These are phyloP conservation scores for Sapajus apella DNA, from an alignment of 2,113 vertebrate genomes.

Conservation along the genomic window DNA sequence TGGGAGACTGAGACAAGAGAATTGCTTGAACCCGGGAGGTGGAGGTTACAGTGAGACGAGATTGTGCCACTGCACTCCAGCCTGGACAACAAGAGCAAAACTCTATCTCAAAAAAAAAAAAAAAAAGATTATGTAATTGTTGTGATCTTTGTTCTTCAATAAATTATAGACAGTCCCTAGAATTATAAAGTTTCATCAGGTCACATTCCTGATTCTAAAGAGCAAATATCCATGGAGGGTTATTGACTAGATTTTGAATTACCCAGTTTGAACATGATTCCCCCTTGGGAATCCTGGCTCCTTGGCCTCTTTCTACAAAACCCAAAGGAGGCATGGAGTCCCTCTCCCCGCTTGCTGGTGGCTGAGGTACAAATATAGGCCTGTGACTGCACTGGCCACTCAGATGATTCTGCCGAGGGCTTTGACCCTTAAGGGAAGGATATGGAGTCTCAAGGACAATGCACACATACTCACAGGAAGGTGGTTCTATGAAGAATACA, in stretches of 20 bases:
- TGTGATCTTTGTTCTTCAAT: background rate
- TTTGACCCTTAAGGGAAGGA: background rate
- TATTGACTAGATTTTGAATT: background rate
- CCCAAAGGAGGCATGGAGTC: background rate
- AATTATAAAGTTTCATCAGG: background rate
- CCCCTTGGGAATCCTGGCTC: background rate
- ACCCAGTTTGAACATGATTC: background rate
- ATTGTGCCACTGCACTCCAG: no score
- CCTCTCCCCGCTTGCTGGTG: background rate
- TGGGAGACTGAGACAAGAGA: no score
- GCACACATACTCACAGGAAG: background rate
- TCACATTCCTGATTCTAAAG: background rate
- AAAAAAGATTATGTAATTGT: background rate
- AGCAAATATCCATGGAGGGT: background rate
- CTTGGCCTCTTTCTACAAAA: background rate
- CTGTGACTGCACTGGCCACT: background rate
- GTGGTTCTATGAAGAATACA: background rate
- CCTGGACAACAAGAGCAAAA: no score
- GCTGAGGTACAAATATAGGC: rapidly evolving
- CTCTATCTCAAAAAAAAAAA: no score
- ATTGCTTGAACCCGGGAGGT: no score
- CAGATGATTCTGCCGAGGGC: background rate
- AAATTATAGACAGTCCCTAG: background rate
- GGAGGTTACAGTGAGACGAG: no score
- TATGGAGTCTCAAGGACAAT: background rate